phyloP scores from a whole-genome alignment of 2,797 vertebrate genomes.

The Lacerta agilis region DNA sequence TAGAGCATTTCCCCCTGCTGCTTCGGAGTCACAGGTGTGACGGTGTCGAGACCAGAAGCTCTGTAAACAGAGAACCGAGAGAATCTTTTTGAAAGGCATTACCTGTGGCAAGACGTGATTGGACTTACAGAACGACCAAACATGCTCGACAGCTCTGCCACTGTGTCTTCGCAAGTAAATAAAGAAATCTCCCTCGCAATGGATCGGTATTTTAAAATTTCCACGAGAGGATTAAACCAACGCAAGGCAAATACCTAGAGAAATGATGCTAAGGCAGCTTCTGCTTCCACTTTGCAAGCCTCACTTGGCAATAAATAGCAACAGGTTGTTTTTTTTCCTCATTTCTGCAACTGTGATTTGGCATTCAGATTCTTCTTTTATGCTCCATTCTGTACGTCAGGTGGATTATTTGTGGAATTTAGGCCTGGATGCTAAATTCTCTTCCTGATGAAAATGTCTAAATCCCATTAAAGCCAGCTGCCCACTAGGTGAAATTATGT shows the following conservation, averaged over 20 bases:
- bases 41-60: background rate
- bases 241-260: background rate
- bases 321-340: slow-evolving; percentile 9
- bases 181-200: background rate
- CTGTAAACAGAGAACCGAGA: background rate
- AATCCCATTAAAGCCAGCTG: background rate
- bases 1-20: background rate
- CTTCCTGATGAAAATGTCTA: slow-evolving; percentile 26
- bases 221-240: background rate
- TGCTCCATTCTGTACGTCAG: slow-evolving; percentile 15
- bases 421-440: slow-evolving; percentile 31
- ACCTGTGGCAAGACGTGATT: background rate
- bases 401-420: slow-evolving; percentile 41
- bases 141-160: background rate
- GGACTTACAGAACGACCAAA: background rate
- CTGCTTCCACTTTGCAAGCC: background rate
- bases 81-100: background rate
- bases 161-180: slow-evolving; percentile 8
- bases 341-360: slow-evolving; percentile 48
- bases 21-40: background rate
- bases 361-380: slow-evolving; percentile 18
- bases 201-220: background rate
- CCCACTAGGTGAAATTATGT: background rate
- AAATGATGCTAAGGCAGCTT: background rate
- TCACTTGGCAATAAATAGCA: slow-evolving; percentile 3